These are phyloP conservation scores for Astreopora myriophthalma DNA, from an alignment of 64 coral and sea anemone species.

Conservation along the genomic window DNA sequence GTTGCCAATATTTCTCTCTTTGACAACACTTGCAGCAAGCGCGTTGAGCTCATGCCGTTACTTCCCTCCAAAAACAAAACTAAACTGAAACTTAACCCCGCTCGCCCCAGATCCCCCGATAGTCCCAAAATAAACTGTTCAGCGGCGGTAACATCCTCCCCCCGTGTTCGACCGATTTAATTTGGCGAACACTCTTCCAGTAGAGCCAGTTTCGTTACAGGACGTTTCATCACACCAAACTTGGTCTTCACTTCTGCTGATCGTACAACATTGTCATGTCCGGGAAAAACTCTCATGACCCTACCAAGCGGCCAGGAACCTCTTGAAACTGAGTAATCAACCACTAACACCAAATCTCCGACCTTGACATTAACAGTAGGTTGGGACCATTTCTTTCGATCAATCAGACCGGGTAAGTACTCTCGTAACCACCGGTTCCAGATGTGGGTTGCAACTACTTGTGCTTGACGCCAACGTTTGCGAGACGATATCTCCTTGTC, in stretches of 20 bases:
- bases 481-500: conserved; percentile 10
- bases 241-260: conserved; percentile 4
- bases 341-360: conserved; percentile 1
- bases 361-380: not conserved
- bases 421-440: conserved; percentile 8
- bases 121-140: no score
- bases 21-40: no score
- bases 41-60: no score
- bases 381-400: not conserved
- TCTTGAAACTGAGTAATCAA: not conserved
- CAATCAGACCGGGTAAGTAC: not conserved
- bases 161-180: not conserved
- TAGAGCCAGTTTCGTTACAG: not conserved
- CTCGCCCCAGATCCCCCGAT: no score
- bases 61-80: no score
- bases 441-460: not conserved
- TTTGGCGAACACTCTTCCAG: not conserved
- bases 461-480: not conserved
- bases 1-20: no score
- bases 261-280: conserved; percentile 15
- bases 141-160: not conserved
- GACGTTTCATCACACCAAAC: not conserved
- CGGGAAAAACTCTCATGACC: not conserved
- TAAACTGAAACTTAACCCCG: no score
- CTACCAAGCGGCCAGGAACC: not conserved